Base-by-base conservation (phyloP, 2,888 invertebrate genomes). In the Leptinotarsa juncta region DNA sequence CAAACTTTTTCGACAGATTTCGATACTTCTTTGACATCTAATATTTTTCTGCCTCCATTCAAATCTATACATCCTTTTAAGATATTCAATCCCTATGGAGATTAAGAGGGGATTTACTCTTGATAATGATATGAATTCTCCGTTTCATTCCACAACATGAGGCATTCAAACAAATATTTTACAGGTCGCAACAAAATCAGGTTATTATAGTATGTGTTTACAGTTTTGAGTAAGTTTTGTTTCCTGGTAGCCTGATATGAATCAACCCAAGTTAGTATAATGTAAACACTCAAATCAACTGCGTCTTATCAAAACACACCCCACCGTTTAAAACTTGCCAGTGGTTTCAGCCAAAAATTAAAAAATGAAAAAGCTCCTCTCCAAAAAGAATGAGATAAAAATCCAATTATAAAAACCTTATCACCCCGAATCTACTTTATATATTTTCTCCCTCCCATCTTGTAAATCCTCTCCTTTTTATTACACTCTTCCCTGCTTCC, bases 401-500 rank as follows among this genome's bases (percentile, higher is more conserved):
- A 73, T 77, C 77, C 77, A 77, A 77, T 77, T 77, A 77, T 75
- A 73, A 70, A 42, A 73, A 70, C 65, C 67, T 75, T 75, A 75
- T 75, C 77, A 65, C 78, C 77, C n/a, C 50, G 32, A 62, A 72
- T 72, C 72, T 68, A 48, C 67, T 68, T 55, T 51, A 67, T 67
- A 71, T 48, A 71, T 55, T 71, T 65, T 55, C 67, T 55, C 67
- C 23, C 62, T 50, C 57, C 49, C 53, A 23, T 71, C 53, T 70
- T 65, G 65, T 48, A 60, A 18, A 42, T 42, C 51, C n/a, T 51
- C 51, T 79, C 77, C 77, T 78, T 79, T 80, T 80, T 78, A 80
- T 75, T 78, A 75, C 77, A 74, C 77, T 78, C 80, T 81, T 81
- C 79, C 18, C 62, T 42, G 62, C 62, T 62, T 32, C 62, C 81